These are phyloP conservation scores for Tenualosa ilisha DNA, from an alignment of 2,797 vertebrate species.

Conservation along the genomic window DNA sequence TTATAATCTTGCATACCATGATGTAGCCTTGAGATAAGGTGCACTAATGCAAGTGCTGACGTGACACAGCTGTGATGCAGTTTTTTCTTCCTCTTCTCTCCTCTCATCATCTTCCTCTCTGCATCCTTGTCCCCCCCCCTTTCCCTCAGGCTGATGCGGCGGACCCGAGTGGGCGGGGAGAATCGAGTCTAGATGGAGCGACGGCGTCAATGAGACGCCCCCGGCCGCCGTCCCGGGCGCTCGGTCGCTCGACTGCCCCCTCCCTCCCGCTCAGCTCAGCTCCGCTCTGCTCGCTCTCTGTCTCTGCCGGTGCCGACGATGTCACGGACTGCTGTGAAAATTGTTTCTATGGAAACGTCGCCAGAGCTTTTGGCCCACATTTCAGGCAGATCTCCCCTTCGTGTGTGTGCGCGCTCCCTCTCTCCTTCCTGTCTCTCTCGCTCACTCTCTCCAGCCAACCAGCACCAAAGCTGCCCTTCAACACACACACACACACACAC, in stretches of 20 bases:
- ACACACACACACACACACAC: neutral
- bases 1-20: neutral
- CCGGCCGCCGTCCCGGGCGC: neutral
- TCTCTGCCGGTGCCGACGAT: conserved; percentile 80
- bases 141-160: conserved; percentile 80
- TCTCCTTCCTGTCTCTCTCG: neutral
- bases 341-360: conserved; percentile 91
- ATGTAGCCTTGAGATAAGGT: neutral
- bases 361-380: conserved; percentile 87
- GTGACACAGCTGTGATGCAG: neutral
- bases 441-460: conserved; percentile 44
- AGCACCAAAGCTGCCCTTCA: neutral
- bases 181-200: conserved; percentile 84
- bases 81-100: conserved; percentile 17
- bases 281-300: neutral
- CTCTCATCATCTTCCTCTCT: conserved; percentile 42
- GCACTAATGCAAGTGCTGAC: neutral
- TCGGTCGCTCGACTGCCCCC: neutral
- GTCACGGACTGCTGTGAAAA: conserved; percentile 86
- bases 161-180: conserved; percentile 91
- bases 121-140: neutral
- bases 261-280: neutral
- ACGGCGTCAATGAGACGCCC: conserved; percentile 34
- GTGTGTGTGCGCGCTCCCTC: conserved; percentile 25
- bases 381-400: conserved; percentile 85